Conservation (phyloP, 2,888 invertebrate genomes). For the Xanthorhoe designata region DNA sequence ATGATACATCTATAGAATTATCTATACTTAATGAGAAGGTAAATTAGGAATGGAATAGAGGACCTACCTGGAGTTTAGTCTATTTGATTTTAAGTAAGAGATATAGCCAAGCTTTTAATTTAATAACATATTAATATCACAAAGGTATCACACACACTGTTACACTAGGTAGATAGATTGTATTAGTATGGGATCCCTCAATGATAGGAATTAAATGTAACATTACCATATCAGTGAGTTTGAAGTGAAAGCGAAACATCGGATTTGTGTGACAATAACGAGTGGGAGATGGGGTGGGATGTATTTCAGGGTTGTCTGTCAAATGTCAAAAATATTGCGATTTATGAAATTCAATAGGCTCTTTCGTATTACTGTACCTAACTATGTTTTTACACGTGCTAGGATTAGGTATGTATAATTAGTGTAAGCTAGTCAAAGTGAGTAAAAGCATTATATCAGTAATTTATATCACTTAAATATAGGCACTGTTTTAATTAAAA, state of each 20-base stretch:
- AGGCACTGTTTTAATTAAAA: too few species aligned
- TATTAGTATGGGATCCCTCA: constrained; percentile 62
- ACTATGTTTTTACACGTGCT: too few species aligned
- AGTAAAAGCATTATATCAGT: too few species aligned
- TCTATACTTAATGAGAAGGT: too few species aligned
- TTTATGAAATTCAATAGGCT: neutral
- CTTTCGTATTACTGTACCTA: too few species aligned
- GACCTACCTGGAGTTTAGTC: neutral
- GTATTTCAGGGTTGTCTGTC: constrained; percentile 39
- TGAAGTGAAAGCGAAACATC: constrained; percentile 80
- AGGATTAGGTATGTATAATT: too few species aligned
- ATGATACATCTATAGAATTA: too few species aligned
- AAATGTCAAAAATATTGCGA: neutral
- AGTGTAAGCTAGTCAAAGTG: too few species aligned
- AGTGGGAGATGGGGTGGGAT: constrained; percentile 49
- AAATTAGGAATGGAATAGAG: too few species aligned
- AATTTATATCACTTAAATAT: too few species aligned
- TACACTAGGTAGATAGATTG: constrained; percentile 1
- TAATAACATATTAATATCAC: constrained; percentile 6
- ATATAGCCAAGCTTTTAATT: too few species aligned
- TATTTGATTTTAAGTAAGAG: neutral
- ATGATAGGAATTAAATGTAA: constrained; percentile 80
- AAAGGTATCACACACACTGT: constrained; percentile 6
- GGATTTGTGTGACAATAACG: constrained; percentile 79
- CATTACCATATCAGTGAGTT: constrained; percentile 80